phyloP scores from a whole-genome alignment of 2,797 vertebrate species.

The Nyctalus aviator region DNA sequence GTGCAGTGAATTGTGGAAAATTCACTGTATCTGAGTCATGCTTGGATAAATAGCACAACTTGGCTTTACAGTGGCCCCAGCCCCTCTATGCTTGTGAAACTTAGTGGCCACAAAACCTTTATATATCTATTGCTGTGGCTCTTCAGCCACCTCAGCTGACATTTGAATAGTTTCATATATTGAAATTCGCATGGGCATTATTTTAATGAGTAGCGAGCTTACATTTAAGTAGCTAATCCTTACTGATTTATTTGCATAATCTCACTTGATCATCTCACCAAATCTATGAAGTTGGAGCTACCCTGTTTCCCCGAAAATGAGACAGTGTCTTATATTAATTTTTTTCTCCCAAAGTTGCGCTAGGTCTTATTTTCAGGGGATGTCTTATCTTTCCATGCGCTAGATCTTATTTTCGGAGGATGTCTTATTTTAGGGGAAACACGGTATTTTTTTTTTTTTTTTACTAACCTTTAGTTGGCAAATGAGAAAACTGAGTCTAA shows the following conservation, averaged over 20 bases:
- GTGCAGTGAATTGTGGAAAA: background rate
- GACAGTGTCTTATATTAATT: too few relatives aligned
- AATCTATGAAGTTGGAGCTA: background rate
- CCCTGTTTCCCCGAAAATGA: too few relatives aligned
- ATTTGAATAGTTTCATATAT: background rate
- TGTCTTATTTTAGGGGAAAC: too few relatives aligned
- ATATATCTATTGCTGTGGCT: background rate
- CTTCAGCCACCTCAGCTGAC: background rate
- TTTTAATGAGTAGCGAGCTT: background rate
- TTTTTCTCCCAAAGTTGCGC: too few relatives aligned
- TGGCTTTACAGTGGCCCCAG: background rate
- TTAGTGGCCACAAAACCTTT: background rate
- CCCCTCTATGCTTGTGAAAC: background rate
- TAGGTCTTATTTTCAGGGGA: too few relatives aligned
- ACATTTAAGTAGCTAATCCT: background rate
- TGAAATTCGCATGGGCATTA: background rate
- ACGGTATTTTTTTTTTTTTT: too few relatives aligned
- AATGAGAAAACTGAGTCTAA: background rate
- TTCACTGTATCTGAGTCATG: background rate
- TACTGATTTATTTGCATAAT: slow-evolving; percentile 15
- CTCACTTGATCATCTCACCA: background rate
- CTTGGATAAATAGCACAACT: too few relatives aligned
- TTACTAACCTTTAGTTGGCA: background rate
- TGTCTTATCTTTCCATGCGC: too few relatives aligned
- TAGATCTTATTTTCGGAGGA: too few relatives aligned